These are phyloP conservation scores for Spondyliosoma cantharus DNA, from an alignment of 2,797 vertebrate genomes.

Conservation along the genomic window DNA sequence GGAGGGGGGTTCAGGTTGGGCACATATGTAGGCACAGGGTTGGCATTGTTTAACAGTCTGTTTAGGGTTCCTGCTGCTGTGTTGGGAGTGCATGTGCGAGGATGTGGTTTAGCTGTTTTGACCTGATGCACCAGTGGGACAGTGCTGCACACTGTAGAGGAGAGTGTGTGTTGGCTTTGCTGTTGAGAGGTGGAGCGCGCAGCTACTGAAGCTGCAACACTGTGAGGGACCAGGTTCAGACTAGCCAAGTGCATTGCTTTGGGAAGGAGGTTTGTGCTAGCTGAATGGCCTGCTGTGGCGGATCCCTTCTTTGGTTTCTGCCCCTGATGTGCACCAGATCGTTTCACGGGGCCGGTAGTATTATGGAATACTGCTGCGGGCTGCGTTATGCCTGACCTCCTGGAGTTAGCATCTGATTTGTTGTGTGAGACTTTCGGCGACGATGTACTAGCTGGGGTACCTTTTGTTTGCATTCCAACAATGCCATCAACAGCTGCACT, in stretches of 20 bases:
- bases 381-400: conserved; percentile 47
- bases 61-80: conserved; percentile 89
- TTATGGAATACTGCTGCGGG: conserved; percentile 72
- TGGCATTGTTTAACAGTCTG: conserved; percentile 91
- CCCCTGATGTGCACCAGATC: conserved; percentile 66
- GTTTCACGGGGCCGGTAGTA: conserved; percentile 69
- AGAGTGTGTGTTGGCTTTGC: conserved; percentile 82
- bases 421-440: conserved; percentile 65
- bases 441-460: conserved; percentile 23
- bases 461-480: conserved; percentile 72
- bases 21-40: conserved; percentile 93
- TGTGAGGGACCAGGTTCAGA: conserved; percentile 96
- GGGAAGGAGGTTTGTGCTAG: conserved; percentile 88
- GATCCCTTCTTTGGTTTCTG: conserved; percentile 80
- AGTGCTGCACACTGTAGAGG: conserved; percentile 86
- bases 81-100: conserved; percentile 67
- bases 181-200: conserved; percentile 86
- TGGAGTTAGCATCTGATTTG: conserved; percentile 74
- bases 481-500: conserved; percentile 62
- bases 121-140: conserved; percentile 96
- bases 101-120: conserved; percentile 85
- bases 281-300: conserved; percentile 48
- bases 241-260: conserved; percentile 98
- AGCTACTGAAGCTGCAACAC: conserved; percentile 91
- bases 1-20: conserved; percentile 93